Percentiles rank a stretch among this genome's conserved stretches.
phyloP scores from a whole-genome alignment of 2,113 vertebrate species.

The Psilopogon haemacephalus region DNA sequence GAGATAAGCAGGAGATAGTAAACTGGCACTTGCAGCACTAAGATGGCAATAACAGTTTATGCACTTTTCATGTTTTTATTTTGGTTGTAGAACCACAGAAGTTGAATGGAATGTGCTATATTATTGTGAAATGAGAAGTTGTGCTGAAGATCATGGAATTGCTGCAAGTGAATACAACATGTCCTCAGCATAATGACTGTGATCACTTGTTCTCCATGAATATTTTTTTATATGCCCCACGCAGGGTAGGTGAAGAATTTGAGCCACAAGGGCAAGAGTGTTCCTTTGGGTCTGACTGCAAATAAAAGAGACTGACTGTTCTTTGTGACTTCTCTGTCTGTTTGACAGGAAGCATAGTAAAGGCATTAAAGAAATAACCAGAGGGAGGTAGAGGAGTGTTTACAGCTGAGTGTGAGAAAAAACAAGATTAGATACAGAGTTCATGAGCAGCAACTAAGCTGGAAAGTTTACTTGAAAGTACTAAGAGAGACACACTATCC shows the following conservation, averaged over 20 bases:
- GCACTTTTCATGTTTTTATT: background rate
- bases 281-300: background rate
- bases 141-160: background rate
- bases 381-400: background rate
- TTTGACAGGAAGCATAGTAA: background rate
- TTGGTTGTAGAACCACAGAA: background rate
- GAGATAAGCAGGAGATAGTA: background rate
- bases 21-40: background rate
- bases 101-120: background rate
- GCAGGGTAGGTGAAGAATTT: background rate
- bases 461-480: background rate
- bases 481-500: background rate
- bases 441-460: background rate
- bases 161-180: background rate
- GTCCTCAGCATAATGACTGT: background rate
- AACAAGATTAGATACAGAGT: background rate
- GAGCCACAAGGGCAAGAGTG: background rate
- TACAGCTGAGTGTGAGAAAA: background rate
- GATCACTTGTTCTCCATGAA: background rate
- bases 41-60: background rate
- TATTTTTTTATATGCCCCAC: background rate
- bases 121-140: background rate
- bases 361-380: background rate
- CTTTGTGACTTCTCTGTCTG: background rate
- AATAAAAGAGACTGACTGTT: background rate